phyloP scores from a whole-genome alignment of 2,113 vertebrate genomes.

The Proterorhinus semilunaris region DNA sequence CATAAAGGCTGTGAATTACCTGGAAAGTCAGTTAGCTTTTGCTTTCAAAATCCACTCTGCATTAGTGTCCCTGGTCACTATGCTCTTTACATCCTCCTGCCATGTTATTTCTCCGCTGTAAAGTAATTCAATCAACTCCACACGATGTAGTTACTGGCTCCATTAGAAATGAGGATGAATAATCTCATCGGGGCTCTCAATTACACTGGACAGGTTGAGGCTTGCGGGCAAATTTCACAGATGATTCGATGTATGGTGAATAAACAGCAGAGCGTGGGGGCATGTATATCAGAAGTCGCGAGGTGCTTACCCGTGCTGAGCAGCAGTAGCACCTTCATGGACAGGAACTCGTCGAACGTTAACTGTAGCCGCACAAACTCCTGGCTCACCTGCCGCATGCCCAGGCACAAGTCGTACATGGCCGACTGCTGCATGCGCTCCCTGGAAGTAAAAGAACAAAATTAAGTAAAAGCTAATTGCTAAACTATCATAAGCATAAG shows the following conservation, averaged over 20 bases:
- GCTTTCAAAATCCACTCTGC: no score
- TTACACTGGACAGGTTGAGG: no score
- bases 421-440: constrained; percentile 97
- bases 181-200: background rate
- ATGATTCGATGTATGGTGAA: background rate
- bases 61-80: no score
- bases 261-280: constrained; percentile 3
- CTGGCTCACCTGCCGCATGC: constrained; percentile 97
- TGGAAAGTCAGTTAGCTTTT: no score
- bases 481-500: no score
- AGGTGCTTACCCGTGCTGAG: constrained; percentile 88
- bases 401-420: constrained; percentile 97
- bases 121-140: background rate
- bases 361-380: constrained; percentile 97
- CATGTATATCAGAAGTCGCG: background rate
- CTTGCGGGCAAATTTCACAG: background rate
- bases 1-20: no score
- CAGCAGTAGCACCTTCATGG: constrained; percentile 97
- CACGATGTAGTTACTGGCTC: background rate
- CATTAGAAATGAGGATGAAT: background rate
- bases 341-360: constrained; percentile 93
- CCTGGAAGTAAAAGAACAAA: constrained; percentile 64
- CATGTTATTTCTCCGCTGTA: no score
- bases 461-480: background rate
- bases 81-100: no score